These are phyloP conservation scores for Gymnocypris eckloni DNA, from an alignment of 2,797 vertebrate species.

Conservation along the genomic window DNA sequence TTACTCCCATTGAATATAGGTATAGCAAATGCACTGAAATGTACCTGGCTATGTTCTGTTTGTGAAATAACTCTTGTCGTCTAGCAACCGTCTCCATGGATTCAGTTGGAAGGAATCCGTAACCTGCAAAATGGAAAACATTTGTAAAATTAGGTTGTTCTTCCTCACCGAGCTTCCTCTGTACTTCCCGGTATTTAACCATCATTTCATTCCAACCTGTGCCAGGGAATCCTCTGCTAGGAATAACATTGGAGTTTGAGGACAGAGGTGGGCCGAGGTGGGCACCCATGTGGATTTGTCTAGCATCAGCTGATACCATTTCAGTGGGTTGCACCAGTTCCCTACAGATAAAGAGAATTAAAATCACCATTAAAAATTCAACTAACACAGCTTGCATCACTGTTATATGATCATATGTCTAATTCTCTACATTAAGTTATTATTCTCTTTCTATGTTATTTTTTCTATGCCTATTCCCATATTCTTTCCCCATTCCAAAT, in stretches of 20 bases:
- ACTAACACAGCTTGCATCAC: background rate
- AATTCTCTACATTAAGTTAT: background rate
- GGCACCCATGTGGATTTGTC: slow-evolving; percentile 86
- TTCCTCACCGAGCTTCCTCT: background rate
- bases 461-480: background rate
- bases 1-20: background rate
- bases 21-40: background rate
- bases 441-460: slow-evolving; percentile 6
- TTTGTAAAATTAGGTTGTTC: background rate
- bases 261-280: slow-evolving; percentile 83
- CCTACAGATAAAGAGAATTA: slow-evolving; percentile 69
- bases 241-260: slow-evolving; percentile 78
- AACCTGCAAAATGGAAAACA: slow-evolving; percentile 72
- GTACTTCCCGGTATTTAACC: background rate
- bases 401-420: background rate
- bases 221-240: slow-evolving; percentile 82
- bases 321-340: slow-evolving; percentile 85
- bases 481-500: background rate
- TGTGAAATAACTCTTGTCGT: slow-evolving; percentile 93
- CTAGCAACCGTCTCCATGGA: slow-evolving; percentile 90
- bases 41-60: slow-evolving; percentile 95
- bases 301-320: slow-evolving; percentile 84
- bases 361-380: slow-evolving; percentile 3
- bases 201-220: slow-evolving; percentile 72
- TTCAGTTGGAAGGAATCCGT: slow-evolving; percentile 88